phyloP scores from a whole-genome alignment of 2,888 invertebrate genomes.

The Koerneria pararmatus region DNA sequence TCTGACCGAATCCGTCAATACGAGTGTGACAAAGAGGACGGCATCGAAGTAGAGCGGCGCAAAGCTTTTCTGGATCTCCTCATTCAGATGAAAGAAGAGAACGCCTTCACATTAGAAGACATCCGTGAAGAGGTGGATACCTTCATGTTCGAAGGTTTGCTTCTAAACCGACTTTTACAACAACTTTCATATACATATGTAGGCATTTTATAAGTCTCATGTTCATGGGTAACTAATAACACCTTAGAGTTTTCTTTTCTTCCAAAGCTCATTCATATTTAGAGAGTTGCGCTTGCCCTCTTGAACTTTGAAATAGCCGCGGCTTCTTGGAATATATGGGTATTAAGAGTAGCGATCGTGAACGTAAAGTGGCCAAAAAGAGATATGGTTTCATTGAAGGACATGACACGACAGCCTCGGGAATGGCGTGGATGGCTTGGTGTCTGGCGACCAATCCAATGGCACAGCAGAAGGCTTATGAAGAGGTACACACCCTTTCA shows the following conservation, averaged over 20 bases:
- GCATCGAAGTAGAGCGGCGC: background rate
- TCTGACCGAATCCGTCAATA: too few species aligned
- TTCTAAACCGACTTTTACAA: too few species aligned
- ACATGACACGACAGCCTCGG: conserved; percentile 26
- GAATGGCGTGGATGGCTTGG: conserved; percentile 25
- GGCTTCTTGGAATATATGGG: too few species aligned
- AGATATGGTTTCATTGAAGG: background rate
- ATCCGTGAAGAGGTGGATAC: conserved; percentile 56
- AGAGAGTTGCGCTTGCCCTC: too few species aligned
- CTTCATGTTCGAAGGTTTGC: conserved; percentile 60
- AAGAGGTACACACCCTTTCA: conserved; percentile 12
- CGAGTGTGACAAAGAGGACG: background rate
- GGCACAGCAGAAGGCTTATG: conserved; percentile 16
- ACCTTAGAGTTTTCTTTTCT: too few species aligned
- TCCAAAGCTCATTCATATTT: too few species aligned
- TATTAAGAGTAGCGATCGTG: too few species aligned
- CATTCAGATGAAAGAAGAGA: conserved; percentile 55
- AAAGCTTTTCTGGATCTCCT: conserved; percentile 62
- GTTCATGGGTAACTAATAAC: too few species aligned
- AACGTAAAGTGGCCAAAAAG: too few species aligned
- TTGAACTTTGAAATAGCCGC: too few species aligned
- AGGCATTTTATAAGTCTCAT: too few species aligned
- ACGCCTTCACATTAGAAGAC: conserved; percentile 57
- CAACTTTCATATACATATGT: too few species aligned
- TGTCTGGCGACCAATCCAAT: conserved; percentile 23